Evolutionary conservation across 1,140 invertebrate genomes (phyloP), one percentile per base, ranked within the genome.

Genomic region (Marisa cornuarietis): DNA sequence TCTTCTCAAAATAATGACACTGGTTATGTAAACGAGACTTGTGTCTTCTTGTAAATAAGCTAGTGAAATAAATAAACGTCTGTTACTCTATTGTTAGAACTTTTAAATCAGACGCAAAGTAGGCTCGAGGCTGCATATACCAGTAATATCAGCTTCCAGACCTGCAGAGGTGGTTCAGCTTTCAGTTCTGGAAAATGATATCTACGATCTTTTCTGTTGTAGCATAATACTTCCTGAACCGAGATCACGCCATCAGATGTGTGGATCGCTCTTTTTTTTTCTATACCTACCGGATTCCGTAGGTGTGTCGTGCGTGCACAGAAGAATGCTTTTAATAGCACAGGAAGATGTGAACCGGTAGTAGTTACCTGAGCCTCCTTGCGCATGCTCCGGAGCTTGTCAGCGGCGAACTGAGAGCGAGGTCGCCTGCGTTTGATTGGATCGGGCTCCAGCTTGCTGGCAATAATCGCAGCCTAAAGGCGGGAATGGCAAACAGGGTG

Each of bases 381-480:
- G 31, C 71, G 63, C 61, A 83, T 79, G 68, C 74, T 76, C 76
- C 85, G 81, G 74, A 83, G 77, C 79, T 81, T 82, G 31, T 76
- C 76, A 49, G 82, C 82, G 73, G 85, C 85, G 62, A 80, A 86
- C 79, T 82, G 74, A 72, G 85, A 86, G 65, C 69, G 83, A 66
- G 85, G 85, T 69, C 72, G 82, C 42, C 80, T 81, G 63, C 81
- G 71, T 71, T 80, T 81, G 54, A 82, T 79, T 18, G 78, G 78
- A 26, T 81, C 81, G 58, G 83, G 82, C 42, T 86, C 83, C 49
- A 84, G 78, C 78, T 82, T 85, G 81, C 82, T 85, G 79, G 83
- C 83, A 80, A 86, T 82, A 71, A 86, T 81, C n/a, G 85, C 85
- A 63, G 85, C 85, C 85, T 86, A 69, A 58, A 24, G 51, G 24